Percentiles rank a stretch among this genome's conserved stretches.
These are phyloP conservation scores for Ursus arctos DNA, from an alignment of 2,113 vertebrate genomes.

Conservation along the genomic window DNA sequence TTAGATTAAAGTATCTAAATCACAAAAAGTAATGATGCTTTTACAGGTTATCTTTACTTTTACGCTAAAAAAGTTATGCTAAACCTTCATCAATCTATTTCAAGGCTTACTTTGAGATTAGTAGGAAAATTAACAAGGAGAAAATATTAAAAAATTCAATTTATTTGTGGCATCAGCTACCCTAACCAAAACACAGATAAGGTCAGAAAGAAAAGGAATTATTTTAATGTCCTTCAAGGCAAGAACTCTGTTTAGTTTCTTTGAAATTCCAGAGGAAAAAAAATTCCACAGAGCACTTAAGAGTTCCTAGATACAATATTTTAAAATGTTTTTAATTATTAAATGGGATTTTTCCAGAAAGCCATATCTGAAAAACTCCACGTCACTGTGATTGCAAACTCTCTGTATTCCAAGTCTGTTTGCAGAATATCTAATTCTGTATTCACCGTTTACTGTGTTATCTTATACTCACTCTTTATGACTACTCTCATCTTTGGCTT, in stretches of 20 bases:
- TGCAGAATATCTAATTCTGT: background rate
- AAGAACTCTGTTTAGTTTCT: conserved; percentile 37
- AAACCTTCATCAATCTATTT: conserved; percentile 12
- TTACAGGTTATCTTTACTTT: conserved; percentile 26
- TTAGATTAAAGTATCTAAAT: conserved; percentile 36
- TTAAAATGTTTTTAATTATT: conserved; percentile 27
- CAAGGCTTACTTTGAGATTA: conserved; percentile 33
- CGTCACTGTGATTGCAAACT: background rate
- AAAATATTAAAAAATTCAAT: conserved; percentile 16
- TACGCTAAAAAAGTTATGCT: conserved; percentile 22
- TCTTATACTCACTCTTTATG: background rate
- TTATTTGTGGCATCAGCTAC: background rate
- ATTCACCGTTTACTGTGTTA: background rate
- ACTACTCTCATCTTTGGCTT: background rate
- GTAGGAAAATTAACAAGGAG: background rate
- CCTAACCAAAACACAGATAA: conserved; percentile 24
- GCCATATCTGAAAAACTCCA: background rate
- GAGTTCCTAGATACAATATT: background rate
- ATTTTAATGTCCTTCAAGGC: conserved; percentile 15
- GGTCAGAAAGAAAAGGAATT: background rate
- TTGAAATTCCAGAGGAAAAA: background rate
- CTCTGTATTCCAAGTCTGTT: background rate
- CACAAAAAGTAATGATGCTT: background rate
- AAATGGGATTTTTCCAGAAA: background rate
- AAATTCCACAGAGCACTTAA: conserved; percentile 4